Evolutionary conservation across 2,888 invertebrate genomes (phyloP), one percentile per base, ranked within the genome.

Genomic region (Cryptosula pallasiana): DNA sequence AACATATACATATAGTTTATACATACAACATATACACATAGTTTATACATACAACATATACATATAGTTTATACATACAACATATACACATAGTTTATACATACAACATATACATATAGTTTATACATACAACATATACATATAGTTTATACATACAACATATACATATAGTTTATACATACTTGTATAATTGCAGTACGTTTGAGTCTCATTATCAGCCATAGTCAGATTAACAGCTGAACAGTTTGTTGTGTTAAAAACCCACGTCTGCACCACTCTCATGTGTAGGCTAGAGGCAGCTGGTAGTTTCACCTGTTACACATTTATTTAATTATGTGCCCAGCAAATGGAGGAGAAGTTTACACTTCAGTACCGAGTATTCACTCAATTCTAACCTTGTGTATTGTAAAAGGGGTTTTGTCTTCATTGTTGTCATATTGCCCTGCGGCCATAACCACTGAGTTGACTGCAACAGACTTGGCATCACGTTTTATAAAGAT

Each of bases 101-200:
- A 20, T 20, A 45, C 5, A 5, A 13, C 5, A 45, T 20, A 45
- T 45, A 45, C 45, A 45, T 5, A 45, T 45, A 45, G 45, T 20
- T 45, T 45, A 13, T 45, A 13, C 20, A 20, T 20, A 13, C 5
- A 5, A 45, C 5, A 45, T 20, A 45, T 45, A 45, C 45, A 45
- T 5, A 45, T 45, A 45, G 45, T 45, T 45, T 45, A 45, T 45
- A 13, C 20, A 20, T 45, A 45, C 5, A 20, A 45, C 5, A 45
- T 20, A 45, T 45, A 45, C 45, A 45, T 45, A 45, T 45, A 45
- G n/a, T n/a, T n/a, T n/a, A n/a, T n/a, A 63, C 63, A 29, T 34
- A 63, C 63, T 63, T 5, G 63, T 63, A 5, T 5, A 63, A n/a
- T 63, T 63, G 27, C 63, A 63, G n/a, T 63, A 63, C 25, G 29